Base-by-base conservation (phyloP, 2,888 invertebrate species). In the Lithodes maja region DNA sequence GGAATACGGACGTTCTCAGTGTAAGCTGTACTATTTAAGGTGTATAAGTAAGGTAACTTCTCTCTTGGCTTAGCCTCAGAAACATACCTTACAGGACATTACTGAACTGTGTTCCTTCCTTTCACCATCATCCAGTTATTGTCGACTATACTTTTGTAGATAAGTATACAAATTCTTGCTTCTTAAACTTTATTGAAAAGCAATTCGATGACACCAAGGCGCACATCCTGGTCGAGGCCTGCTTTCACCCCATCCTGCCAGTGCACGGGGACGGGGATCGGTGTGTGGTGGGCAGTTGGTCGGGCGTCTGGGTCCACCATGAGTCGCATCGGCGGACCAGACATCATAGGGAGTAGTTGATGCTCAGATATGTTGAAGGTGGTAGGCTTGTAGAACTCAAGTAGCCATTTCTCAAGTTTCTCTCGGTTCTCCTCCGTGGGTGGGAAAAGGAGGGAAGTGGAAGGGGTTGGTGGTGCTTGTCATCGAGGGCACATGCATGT, bases 231-330 rank as follows among this genome's bases (percentile, higher is more conserved):
- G n/a, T n/a, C n/a, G n/a, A n/a, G n/a, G n/a, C 80, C 83, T 17
- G 79, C 86, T 52, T 90, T 86, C 2, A 80, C 83, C 2, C 50
- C 83, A 12, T 68, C 83, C 17, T 86, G 86, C 90, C 61, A 74
- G 50, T 84, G 74, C 50, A 75, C 52, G 7, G 53, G 54, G 53
- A 83, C 52, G 15, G 49, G 54, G 71, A 88, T 85, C 15, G 85
- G 85, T 3, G 78, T 78, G 77, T 85, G 74, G 77, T 85, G 50
- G 1, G 89, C 85, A 55, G 52, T 53, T 49, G 85, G 85, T 1
- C 2, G 50, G 7, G 89, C 55, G 75, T 79, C 52, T 1, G 74
- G 69, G 68, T 89, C 78, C 7, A 85, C 77, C 89, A 81, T 81
- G 9, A 89, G 79, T 7, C 15, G 3, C 55, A 87, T 1, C 0